Base-by-base conservation (phyloP, 2,797 vertebrate genomes). In the Oryzias dopingdopingensis region DNA sequence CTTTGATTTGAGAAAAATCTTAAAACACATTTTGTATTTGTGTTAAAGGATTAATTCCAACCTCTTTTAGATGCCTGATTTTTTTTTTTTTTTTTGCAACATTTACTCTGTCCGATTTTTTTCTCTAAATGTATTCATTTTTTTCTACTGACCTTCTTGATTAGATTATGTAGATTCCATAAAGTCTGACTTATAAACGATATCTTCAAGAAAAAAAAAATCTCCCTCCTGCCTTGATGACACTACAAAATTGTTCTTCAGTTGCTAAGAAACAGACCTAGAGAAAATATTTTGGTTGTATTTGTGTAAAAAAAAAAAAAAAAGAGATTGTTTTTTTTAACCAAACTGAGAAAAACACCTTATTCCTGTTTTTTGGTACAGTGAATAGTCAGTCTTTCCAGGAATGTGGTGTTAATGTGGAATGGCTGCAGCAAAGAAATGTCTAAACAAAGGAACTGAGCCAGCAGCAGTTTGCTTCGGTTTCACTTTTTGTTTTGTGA, bases 251-350 rank as follows among this genome's bases (percentile, higher is more conserved):
- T 81, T 80, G 85, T 84, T 89, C 83, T 79, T 78, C 79, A 62
- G 91, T 92, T 92, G 91, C 91, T 92, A 90, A 86, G 91, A 83
- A 84, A 92, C 89, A 43, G 63, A 69, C 75, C 50, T 72, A 89
- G 81, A 81, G 77, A 86, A 90, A 91, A 91, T 92, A 90, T 91
- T 91, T 89, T 81, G 86, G 77, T 82, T 76, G 82, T 79, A 82
- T 87, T 85, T 80, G 82, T 83, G 84, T 81, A 84, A 79, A 79
- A 59, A 65, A 72, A 81, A 83, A 79, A 66, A 82, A 79, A 79
- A 59, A 65, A 72, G 80, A 86, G 76, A 84, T 82, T 81, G 75
- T 80, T 74, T 76, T 80, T 77, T 65, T 66, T 49, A 70, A 70
- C 55, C 61, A 81, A 86, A 83, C 70, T 70, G 74, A 83, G 79